phyloP scores from a whole-genome alignment of 2,888 invertebrate genomes.

The Poecilobothrus nobilitatus region DNA sequence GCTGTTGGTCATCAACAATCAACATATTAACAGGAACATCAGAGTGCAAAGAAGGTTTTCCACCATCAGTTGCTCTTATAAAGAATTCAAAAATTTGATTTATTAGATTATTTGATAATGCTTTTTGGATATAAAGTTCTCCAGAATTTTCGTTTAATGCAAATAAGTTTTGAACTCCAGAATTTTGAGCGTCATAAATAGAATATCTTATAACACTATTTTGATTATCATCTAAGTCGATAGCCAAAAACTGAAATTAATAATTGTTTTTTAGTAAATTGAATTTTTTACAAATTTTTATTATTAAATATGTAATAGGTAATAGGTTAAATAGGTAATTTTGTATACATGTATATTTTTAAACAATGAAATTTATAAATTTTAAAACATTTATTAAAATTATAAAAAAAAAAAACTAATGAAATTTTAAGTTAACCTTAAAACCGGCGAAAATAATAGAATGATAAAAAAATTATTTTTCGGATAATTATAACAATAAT shows the following conservation, averaged over 20 bases:
- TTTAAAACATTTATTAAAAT: too few species aligned
- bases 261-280: background rate
- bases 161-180: conserved; percentile 60
- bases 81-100: conserved; percentile 79
- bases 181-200: conserved; percentile 61
- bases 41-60: conserved; percentile 62
- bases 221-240: conserved; percentile 69
- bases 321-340: too few species aligned
- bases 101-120: conserved; percentile 51
- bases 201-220: conserved; percentile 66
- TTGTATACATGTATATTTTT: too few species aligned
- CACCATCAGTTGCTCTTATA: conserved; percentile 78
- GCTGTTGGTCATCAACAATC: conserved; percentile 61
- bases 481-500: too few species aligned
- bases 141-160: conserved; percentile 67
- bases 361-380: too few species aligned
- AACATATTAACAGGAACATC: conserved; percentile 75
- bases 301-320: too few species aligned
- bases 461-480: too few species aligned
- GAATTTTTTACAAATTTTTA: too few species aligned
- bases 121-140: conserved; percentile 57
- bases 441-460: too few species aligned
- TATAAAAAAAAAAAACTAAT: too few species aligned
- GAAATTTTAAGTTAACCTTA: too few species aligned
- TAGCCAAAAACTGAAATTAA: conserved; percentile 52